Evolutionary conservation across 1,140 invertebrate species (phyloP).

Genomic region (Cydia strobilella): DNA sequence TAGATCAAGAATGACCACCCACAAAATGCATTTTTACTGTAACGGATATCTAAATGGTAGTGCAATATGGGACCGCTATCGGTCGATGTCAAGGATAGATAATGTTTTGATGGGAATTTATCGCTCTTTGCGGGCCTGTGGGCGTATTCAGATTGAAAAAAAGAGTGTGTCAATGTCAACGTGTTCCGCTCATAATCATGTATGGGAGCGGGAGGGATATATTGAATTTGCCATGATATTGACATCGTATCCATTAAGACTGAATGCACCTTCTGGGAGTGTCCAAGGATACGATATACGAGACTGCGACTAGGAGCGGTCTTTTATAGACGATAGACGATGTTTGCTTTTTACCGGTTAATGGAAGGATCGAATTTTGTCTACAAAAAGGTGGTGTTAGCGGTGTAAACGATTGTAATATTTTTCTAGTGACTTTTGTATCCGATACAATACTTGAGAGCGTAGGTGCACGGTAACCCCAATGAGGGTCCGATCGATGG

Average conservation of each 20-base stretch:
- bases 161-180: not conserved
- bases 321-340: constrained; percentile 49
- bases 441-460: constrained; percentile 18
- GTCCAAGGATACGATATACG: constrained; percentile 63
- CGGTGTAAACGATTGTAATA: constrained; percentile 26
- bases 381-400: constrained; percentile 35
- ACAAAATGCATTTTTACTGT: constrained; percentile 69
- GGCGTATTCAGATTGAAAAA: not conserved
- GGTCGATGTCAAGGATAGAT: constrained; percentile 67
- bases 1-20: constrained; percentile 46
- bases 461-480: constrained; percentile 61
- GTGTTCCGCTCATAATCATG: not conserved
- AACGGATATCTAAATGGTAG: constrained; percentile 64
- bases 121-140: constrained; percentile 51
- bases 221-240: not conserved
- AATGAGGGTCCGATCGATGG: constrained; percentile 72
- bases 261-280: constrained; percentile 41
- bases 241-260: not conserved
- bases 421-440: constrained; percentile 28
- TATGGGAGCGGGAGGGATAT: not conserved
- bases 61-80: constrained; percentile 66
- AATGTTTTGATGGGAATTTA: constrained; percentile 68
- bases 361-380: constrained; percentile 61
- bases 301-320: constrained; percentile 61
- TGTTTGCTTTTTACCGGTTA: constrained; percentile 62